A percentile compares a stretch with the other conserved stretches of the same genome.
Evolutionary conservation across 2,888 invertebrate species (phyloP).

Genomic region (Silvanus unidentatus): DNA sequence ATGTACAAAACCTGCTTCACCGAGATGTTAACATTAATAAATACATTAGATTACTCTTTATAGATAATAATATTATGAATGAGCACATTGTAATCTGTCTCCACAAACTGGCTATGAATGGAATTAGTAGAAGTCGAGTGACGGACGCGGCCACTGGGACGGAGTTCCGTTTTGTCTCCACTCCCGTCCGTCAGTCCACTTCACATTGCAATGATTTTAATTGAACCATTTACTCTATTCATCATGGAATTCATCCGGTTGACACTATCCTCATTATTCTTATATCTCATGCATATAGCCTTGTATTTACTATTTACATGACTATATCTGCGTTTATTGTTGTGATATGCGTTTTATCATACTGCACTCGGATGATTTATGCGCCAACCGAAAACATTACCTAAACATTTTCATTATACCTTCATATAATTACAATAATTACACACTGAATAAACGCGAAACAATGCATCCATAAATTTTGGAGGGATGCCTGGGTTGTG

Average conservation of each 20-base stretch:
- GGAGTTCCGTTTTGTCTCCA: constrained; percentile 28
- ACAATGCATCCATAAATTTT: too few relatives aligned
- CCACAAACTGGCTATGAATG: constrained; percentile 25
- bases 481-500: too few relatives aligned
- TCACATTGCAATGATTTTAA: constrained; percentile 22
- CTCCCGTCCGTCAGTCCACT: constrained; percentile 16
- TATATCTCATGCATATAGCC: constrained; percentile 6
- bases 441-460: too few relatives aligned
- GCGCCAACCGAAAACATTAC: too few relatives aligned
- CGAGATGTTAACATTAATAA: neutral
- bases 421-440: too few relatives aligned
- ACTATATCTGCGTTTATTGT: too few relatives aligned
- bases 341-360: too few relatives aligned
- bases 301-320: too few relatives aligned
- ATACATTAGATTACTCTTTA: neutral
- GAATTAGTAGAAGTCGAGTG: constrained; percentile 19
- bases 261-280: constrained; percentile 11
- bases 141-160: constrained; percentile 27
- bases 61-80: constrained; percentile 26
- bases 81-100: constrained; percentile 27
- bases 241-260: constrained; percentile 20
- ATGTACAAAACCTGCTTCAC: too few relatives aligned
- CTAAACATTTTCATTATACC: too few relatives aligned
- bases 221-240: constrained; percentile 20
- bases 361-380: too few relatives aligned